Evolutionary conservation across 2,888 invertebrate species (phyloP).

Genomic region (Teleogryllus oceanicus): DNA sequence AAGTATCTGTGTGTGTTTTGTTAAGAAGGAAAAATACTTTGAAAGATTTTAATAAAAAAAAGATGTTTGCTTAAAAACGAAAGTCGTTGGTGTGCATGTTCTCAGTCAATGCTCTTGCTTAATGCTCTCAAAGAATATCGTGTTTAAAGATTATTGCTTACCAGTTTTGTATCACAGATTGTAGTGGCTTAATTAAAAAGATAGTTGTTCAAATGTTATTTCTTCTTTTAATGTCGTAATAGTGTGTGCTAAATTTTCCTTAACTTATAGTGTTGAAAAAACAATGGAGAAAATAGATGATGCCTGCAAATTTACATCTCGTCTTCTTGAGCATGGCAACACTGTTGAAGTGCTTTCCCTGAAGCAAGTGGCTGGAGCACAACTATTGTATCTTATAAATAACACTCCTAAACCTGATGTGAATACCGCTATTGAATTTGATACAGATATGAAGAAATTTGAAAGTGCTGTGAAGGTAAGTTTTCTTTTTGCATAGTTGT

Average conservation of each 20-base stretch:
- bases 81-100: too few relatives aligned
- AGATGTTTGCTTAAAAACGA: too few relatives aligned
- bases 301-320: conserved; percentile 78
- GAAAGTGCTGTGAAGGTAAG: conserved; percentile 60
- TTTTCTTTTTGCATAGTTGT: background rate
- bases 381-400: conserved; percentile 73
- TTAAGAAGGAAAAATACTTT: too few relatives aligned
- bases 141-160: too few relatives aligned
- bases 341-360: conserved; percentile 79
- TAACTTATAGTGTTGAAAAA: conserved; percentile 63
- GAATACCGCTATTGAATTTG: conserved; percentile 75
- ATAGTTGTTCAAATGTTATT: too few relatives aligned
- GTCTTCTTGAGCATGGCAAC: conserved; percentile 79
- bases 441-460: conserved; percentile 74
- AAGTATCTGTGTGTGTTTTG: conserved; percentile 29
- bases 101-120: too few relatives aligned
- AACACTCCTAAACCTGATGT: conserved; percentile 79
- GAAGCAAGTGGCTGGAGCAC: conserved; percentile 72
- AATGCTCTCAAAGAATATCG: too few relatives aligned
- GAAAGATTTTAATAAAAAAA: too few relatives aligned
- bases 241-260: too few relatives aligned
- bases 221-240: too few relatives aligned
- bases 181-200: too few relatives aligned
- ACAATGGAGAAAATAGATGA: conserved; percentile 80
- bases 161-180: too few relatives aligned